Evolutionary conservation across 64 coral and sea anemone species (phyloP).

Genomic region (Montipora capricornis): DNA sequence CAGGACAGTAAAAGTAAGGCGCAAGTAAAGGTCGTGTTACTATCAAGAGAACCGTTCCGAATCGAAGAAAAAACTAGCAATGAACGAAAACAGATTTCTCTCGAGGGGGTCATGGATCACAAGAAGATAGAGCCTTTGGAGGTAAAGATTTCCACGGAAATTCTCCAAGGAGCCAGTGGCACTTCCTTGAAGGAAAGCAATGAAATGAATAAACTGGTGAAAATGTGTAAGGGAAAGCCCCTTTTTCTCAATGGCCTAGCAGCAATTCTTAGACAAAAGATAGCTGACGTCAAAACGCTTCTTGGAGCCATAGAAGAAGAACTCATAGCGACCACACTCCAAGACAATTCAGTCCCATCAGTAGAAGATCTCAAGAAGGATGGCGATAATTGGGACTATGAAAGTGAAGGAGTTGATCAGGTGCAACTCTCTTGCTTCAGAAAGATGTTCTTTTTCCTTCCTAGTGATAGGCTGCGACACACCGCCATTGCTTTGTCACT

Average conservation of each 20-base stretch:
- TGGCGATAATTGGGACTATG: not conserved
- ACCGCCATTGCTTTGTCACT: not conserved
- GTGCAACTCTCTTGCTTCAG: not conserved
- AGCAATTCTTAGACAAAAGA: not conserved
- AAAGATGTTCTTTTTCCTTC: constrained; percentile 37
- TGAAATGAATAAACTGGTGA: not conserved
- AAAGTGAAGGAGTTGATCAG: not conserved
- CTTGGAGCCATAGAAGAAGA: constrained; percentile 25
- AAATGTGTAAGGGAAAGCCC: constrained; percentile 26
- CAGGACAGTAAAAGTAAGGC: no score
- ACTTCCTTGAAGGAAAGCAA: no score
- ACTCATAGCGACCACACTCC: no score
- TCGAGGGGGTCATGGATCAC: no score
- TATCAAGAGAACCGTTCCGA: not conserved
- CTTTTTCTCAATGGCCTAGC: constrained; percentile 6
- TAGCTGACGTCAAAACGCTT: not conserved
- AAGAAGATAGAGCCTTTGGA: not conserved
- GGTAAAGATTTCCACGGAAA: not conserved
- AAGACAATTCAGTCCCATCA: not conserved
- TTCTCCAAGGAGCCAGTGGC: not conserved
- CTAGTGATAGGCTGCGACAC: not conserved
- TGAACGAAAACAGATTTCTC: no score
- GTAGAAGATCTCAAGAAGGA: not conserved
- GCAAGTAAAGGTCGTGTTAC: constrained; percentile 17
- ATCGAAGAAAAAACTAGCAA: no score